Base-by-base conservation (phyloP, 2,888 invertebrate genomes). In the Cerceris ruficornis region DNA sequence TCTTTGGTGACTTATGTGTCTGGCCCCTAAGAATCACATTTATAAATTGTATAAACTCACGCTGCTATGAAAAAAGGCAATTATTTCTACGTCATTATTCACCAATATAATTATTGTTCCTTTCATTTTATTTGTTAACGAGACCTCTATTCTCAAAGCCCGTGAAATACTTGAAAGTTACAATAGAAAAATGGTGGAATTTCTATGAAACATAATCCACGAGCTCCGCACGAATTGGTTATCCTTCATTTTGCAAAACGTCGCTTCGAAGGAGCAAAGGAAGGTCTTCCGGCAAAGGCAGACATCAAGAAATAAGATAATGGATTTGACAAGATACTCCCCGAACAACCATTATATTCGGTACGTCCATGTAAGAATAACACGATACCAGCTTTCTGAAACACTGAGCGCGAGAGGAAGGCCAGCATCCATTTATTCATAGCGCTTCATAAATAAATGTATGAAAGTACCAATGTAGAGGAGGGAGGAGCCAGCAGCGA, bases 361-460 rank as follows among this genome's bases (percentile, higher is more conserved):
- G 81, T 82, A 75, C 76, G 85, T 82, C 84, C 84, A 80, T 83
- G 85, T 85, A 86, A 86, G 86, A 89, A 89, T 88, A 89, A 89
- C 86, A 87, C 86, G 88, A 86, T 88, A 85, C 86, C 86, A 84
- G 82, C 79, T 78, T 83, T 82, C 84, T 80, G 85, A 85, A 86
- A 87, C 86, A 84, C 80, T 74, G 80, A 85, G 75, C 80, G 73
- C 84, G 83, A 88, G 88, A 88, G 90, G 88, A 87, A 88, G 87
- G 86, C 88, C 85, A 86, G 78, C 88, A 91, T 91, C 89, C 90
- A 91, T 91, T 91, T 91, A 91, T 91, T 91, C 91, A 91, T 91
- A 88, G 88, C 86, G 87, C 83, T 90, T 91, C 91, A 91, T 91
- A 91, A 91, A 91, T 91, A 91, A 91, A 91, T 91, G 90, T 87